Evolutionary conservation across 2,888 invertebrate genomes (phyloP).

Genomic region (Oasisia sp.): DNA sequence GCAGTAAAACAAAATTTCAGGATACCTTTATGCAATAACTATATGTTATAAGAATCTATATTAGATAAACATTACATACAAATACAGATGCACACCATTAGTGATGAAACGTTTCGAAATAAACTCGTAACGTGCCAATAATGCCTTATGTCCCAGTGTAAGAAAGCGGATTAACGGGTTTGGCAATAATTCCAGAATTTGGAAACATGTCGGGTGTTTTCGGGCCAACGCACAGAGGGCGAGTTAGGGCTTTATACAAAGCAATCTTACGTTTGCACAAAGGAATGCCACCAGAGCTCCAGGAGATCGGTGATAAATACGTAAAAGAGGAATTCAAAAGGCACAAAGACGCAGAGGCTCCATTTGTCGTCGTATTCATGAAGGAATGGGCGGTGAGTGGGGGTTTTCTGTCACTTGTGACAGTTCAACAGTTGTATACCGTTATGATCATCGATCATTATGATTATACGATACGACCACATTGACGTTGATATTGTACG

Average conservation of each 20-base stretch:
- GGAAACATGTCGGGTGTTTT: background rate
- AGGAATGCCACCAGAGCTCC: constrained; percentile 78
- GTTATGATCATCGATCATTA: no score
- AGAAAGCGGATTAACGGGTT: constrained; percentile 5
- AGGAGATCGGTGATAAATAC: constrained; percentile 80
- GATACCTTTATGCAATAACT: background rate
- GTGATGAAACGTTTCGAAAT: background rate
- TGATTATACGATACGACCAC: no score
- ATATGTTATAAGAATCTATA: background rate
- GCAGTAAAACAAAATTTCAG: background rate
- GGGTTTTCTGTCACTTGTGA: no score
- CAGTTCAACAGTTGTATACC: no score
- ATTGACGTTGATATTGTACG: no score
- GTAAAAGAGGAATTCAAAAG: constrained; percentile 86
- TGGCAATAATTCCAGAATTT: background rate
- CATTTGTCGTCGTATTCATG: constrained; percentile 81
- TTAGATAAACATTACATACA: background rate
- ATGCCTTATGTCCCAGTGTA: background rate
- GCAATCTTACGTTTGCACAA: constrained; percentile 81
- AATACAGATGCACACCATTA: background rate
- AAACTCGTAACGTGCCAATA: background rate
- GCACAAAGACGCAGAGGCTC: constrained; percentile 76
- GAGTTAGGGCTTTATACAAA: constrained; percentile 81
- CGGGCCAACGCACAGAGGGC: constrained; percentile 69
- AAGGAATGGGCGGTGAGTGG: constrained; percentile 82